Evolutionary conservation across 2,113 vertebrate species (phyloP), one percentile per base, ranked within the genome.

Genomic region (Apistogramma diplotaenia): DNA sequence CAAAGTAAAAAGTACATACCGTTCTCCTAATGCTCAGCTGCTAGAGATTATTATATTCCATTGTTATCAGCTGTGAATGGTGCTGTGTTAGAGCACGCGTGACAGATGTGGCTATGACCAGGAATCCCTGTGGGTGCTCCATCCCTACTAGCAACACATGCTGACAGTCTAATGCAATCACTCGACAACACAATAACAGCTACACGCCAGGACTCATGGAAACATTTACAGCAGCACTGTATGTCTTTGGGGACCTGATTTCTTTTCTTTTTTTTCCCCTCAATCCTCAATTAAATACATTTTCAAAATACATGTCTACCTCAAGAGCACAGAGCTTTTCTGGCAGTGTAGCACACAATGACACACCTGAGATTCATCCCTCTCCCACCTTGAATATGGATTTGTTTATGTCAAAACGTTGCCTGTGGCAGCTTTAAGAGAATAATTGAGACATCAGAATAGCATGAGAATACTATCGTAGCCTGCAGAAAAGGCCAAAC

Each of bases 81-180:
- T 77, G 71, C 19, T 3, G 0, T 77, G 31, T 81, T 54, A 33
- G 78, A 84, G 78, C 49, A 3, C 67, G 78, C 40, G 59, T 75
- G 51, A 57, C 89, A 86, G 83, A 89, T 62, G 87, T 74, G 76
- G 74, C 46, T 51, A 53, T 80, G 76, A 81, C 74, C 83, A 31
- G 18, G 51, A 53, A 35, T 80, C 79, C 84, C 83, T 16, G 29
- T n/a, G 51, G 54, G 85, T 62, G 57, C 58, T 75, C 80, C 43
- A 85, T 76, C 33, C 27, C 74, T 71, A 25, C 54, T 35, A 81
- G 85, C 74, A 79, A 62, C 79, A 78, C 79, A 79, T 78, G 77
- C 74, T 59, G 84, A 74, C 74, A 79, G 70, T 55, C n/a, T 27
- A 33, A 82, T 72, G 19, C 37, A 60, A 21, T 23, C 43, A 73